phyloP scores from a whole-genome alignment of 2,797 vertebrate species.

The Taeniopygia guttata region DNA sequence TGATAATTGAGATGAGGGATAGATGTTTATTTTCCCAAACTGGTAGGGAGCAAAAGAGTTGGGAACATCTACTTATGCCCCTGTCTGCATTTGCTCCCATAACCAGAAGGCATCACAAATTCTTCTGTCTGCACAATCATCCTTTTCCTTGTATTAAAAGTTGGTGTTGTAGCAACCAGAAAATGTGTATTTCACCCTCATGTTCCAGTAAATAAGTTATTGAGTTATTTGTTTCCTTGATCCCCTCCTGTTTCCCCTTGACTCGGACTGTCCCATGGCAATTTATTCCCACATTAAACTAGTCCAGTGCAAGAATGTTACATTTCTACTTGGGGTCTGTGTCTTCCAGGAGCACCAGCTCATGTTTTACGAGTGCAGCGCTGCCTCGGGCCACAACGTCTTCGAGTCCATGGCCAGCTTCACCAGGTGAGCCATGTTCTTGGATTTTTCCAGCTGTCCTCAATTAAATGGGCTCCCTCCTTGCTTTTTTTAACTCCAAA shows the following conservation, averaged over 20 bases:
- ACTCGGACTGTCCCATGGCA: background rate
- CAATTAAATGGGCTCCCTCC: background rate
- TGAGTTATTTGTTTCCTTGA: background rate
- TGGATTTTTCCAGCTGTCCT: background rate
- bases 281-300: background rate
- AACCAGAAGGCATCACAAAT: background rate
- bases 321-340: background rate
- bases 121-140: background rate
- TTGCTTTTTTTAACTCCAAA: background rate
- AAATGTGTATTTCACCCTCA: background rate
- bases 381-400: slow-evolving; percentile 87
- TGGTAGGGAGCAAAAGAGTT: background rate
- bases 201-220: background rate
- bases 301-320: background rate
- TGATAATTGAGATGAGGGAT: background rate
- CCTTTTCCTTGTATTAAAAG: background rate
- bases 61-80: background rate
- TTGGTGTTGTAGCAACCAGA: background rate
- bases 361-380: slow-evolving; percentile 90
- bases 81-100: fast-evolving
- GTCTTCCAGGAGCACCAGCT: slow-evolving; percentile 83
- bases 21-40: background rate
- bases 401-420: slow-evolving; percentile 80
- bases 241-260: background rate
- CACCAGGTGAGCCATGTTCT: slow-evolving; percentile 79